These are phyloP conservation scores for Junonia oenone DNA, from an alignment of 2,888 invertebrate genomes.

Conservation along the genomic window DNA sequence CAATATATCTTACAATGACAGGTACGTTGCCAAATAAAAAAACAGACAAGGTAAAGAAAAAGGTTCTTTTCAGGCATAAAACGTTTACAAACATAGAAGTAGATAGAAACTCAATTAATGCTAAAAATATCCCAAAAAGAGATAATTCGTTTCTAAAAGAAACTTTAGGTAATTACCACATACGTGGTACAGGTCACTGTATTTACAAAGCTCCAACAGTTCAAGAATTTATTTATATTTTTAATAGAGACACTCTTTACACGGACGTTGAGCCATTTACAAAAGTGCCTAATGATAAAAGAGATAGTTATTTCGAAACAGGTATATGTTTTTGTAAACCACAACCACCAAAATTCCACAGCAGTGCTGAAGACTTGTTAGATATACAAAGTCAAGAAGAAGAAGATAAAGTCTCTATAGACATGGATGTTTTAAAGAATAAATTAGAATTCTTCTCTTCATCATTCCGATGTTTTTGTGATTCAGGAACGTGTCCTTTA, in stretches of 20 bases:
- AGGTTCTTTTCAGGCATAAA: constrained; percentile 69
- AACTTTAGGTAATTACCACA: constrained; percentile 66
- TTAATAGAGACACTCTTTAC: constrained; percentile 66
- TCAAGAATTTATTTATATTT: constrained; percentile 66
- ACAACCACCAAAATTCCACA: constrained; percentile 59
- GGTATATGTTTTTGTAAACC: constrained; percentile 73
- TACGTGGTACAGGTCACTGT: constrained; percentile 72
- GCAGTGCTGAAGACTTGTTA: constrained; percentile 67
- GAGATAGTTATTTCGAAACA: constrained; percentile 68
- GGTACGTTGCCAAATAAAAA: constrained; percentile 66
- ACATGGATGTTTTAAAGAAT: constrained; percentile 48
- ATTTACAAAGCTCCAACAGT: constrained; percentile 67
- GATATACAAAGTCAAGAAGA: constrained; percentile 43
- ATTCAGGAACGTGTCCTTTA: constrained; percentile 54
- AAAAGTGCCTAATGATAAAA: constrained; percentile 46
- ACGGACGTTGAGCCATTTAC: constrained; percentile 54
- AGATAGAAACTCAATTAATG: constrained; percentile 56
- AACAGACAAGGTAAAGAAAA: constrained; percentile 47
- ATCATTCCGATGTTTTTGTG: constrained; percentile 71
- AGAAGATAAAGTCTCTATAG: constrained; percentile 51
- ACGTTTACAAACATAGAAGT: constrained; percentile 71
- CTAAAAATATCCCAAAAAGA: constrained; percentile 54
- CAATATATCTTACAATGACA: constrained; percentile 60
- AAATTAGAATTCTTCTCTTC: constrained; percentile 51
- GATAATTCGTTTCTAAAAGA: constrained; percentile 59